Percentiles rank a stretch among this genome's conserved stretches.
These are phyloP conservation scores for Catagonus wagneri DNA, from an alignment of 2,113 vertebrate species.

Conservation along the genomic window DNA sequence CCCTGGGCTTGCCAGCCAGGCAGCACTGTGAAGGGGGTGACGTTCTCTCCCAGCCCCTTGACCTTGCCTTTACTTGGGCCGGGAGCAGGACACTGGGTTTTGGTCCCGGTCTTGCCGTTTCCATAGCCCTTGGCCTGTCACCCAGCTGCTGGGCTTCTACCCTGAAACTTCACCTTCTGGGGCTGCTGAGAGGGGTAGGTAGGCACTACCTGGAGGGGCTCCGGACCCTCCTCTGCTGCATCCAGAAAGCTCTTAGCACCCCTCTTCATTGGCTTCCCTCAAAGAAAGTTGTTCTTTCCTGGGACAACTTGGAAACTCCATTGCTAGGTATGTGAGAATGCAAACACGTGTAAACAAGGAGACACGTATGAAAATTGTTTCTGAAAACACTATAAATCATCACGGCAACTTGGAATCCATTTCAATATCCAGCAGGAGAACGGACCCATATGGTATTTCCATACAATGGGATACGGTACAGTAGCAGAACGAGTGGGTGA, in stretches of 20 bases:
- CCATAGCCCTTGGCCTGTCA: neutral
- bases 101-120: fast-evolving
- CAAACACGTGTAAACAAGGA: neutral
- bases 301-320: neutral
- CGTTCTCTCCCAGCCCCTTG: neutral
- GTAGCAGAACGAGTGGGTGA: fast-evolving
- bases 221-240: neutral
- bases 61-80: neutral
- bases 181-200: neutral
- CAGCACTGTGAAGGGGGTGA: fast-evolving
- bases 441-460: neutral
- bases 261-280: fast-evolving
- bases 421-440: neutral
- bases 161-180: neutral
- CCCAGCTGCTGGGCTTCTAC: neutral
- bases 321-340: neutral
- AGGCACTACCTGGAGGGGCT: fast-evolving
- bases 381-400: neutral
- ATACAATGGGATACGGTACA: fast-evolving
- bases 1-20: neutral
- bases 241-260: neutral
- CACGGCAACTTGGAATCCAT: neutral
- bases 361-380: neutral
- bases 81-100: no score
- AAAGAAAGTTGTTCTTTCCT: neutral